Percentiles rank a stretch among this genome's conserved stretches.
Evolutionary conservation across 2,797 vertebrate genomes (phyloP).

Genomic region (Pseudotriccus pelzelni): DNA sequence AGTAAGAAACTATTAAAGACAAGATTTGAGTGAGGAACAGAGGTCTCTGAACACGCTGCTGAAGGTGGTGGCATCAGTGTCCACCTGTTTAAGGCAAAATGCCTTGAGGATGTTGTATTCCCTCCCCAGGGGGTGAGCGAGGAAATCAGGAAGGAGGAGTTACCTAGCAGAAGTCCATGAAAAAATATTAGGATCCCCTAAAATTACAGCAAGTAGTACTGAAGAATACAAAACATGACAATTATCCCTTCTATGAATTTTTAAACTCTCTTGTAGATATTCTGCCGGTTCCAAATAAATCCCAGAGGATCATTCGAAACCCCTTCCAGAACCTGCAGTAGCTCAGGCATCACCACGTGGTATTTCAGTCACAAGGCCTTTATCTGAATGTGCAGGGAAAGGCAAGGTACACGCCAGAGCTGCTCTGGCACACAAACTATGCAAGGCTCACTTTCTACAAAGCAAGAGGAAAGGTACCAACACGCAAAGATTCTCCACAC

Average conservation of each 20-base stretch:
- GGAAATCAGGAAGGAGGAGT: neutral
- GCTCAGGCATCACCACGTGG: neutral
- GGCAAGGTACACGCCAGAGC: neutral
- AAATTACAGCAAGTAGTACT: neutral
- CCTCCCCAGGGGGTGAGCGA: neutral
- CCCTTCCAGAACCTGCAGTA: neutral
- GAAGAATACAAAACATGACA: neutral
- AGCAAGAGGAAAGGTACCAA: neutral
- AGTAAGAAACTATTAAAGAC: neutral
- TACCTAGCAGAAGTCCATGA: neutral
- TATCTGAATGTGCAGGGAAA: neutral
- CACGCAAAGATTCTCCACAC: neutral
- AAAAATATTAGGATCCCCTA: neutral
- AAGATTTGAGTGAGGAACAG: neutral
- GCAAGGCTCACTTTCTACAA: slow-evolving; percentile 19
- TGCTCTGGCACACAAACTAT: neutral
- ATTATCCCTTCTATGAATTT: neutral
- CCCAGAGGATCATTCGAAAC: neutral
- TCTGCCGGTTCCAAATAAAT: neutral
- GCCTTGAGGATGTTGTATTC: neutral
- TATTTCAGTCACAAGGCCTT: neutral
- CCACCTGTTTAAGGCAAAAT: neutral
- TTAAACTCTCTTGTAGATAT: neutral
- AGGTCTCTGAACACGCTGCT: neutral
- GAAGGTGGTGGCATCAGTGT: neutral